Evolutionary conservation across 2,797 vertebrate species (phyloP).

Genomic region (Chrysolophus pictus): DNA sequence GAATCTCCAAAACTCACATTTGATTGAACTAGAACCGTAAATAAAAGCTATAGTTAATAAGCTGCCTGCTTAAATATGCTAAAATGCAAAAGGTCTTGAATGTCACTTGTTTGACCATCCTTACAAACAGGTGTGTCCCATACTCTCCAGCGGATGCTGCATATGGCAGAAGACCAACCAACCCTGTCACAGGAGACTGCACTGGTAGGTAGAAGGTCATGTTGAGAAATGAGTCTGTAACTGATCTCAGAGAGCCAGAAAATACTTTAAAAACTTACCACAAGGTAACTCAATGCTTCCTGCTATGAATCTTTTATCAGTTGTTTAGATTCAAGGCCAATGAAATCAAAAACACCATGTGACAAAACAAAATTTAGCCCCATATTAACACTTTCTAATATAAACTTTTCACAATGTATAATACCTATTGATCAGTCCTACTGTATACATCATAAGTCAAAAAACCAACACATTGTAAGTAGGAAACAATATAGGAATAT

Average conservation of each 20-base stretch:
- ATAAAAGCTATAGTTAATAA: conserved; percentile 24
- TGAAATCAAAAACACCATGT: background rate
- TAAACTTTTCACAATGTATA: background rate
- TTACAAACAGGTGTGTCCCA: background rate
- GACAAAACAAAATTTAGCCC: background rate
- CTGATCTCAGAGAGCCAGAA: background rate
- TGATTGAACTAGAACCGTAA: background rate
- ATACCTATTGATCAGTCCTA: background rate
- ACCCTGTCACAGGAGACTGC: rapidly evolving
- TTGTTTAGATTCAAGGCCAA: background rate
- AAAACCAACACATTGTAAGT: background rate
- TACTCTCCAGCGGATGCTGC: background rate
- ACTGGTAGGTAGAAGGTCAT: background rate
- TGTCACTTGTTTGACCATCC: background rate
- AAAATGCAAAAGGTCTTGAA: background rate
- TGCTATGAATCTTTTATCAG: background rate
- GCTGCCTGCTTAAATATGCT: background rate
- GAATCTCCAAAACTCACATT: background rate
- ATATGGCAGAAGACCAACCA: background rate
- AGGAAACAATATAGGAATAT: background rate
- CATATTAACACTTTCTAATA: background rate
- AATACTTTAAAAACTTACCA: background rate
- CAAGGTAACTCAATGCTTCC: background rate
- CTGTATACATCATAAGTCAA: background rate
- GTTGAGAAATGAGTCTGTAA: background rate